Percentiles rank a stretch among this genome's conserved stretches.
These are phyloP conservation scores for Pogonognathellus flavescens DNA, from an alignment of 1,140 invertebrate genomes.

Conservation along the genomic window DNA sequence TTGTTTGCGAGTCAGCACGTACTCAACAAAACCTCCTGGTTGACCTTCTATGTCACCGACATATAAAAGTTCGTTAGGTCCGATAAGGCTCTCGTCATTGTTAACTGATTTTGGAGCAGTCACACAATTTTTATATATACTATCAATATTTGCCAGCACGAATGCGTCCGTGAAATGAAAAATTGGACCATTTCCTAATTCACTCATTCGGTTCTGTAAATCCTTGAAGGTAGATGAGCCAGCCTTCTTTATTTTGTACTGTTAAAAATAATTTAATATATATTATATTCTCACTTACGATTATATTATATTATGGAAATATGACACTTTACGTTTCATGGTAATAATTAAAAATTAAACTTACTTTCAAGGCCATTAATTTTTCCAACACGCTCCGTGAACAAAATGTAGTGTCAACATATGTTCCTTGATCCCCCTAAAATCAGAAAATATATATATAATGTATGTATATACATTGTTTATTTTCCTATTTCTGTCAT, in stretches of 20 bases:
- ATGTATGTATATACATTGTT: too few species aligned
- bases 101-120: conserved; percentile 76
- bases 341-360: neutral
- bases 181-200: neutral
- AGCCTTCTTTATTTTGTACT: conserved; percentile 16
- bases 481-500: too few species aligned
- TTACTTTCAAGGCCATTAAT: conserved; percentile 62
- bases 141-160: conserved; percentile 99
- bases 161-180: conserved; percentile 84
- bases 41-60: conserved; percentile 99
- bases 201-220: neutral
- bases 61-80: conserved; percentile 77
- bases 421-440: conserved; percentile 34
- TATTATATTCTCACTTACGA: too few species aligned
- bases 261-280: too few species aligned
- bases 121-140: conserved; percentile 91
- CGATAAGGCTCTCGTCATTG: conserved; percentile 68
- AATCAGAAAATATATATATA: too few species aligned
- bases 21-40: conserved; percentile 87
- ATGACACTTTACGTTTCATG: too few species aligned
- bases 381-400: conserved; percentile 54
- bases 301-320: too few species aligned
- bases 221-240: neutral
- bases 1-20: conserved; percentile 88
- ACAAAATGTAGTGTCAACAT: conserved; percentile 64